Evolutionary conservation across 2,888 invertebrate genomes (phyloP).

Genomic region (Desoria tigrina): DNA sequence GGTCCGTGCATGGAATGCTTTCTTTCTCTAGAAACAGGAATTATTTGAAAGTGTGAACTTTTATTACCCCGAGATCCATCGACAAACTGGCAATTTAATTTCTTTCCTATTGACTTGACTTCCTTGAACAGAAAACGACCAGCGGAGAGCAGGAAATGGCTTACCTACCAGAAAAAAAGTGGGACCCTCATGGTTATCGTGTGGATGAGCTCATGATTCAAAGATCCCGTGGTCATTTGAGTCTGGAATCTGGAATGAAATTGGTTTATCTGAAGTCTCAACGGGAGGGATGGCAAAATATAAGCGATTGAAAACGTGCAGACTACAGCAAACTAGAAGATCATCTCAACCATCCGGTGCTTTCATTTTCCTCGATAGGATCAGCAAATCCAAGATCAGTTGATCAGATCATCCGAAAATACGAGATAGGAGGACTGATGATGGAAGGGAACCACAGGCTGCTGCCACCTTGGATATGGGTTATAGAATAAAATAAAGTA

Average conservation of each 20-base stretch:
- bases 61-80: too few species aligned
- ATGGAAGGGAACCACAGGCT: background rate
- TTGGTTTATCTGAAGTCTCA: conserved; percentile 1
- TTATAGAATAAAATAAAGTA: background rate
- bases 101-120: too few species aligned
- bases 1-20: too few species aligned
- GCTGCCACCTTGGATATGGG: background rate
- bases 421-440: background rate
- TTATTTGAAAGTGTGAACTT: too few species aligned
- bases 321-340: conserved; percentile 20
- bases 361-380: conserved; percentile 27
- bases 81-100: too few species aligned
- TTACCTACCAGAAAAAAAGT: too few species aligned
- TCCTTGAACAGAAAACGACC: too few species aligned
- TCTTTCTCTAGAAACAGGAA: too few species aligned
- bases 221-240: background rate
- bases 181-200: too few species aligned
- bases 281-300: background rate
- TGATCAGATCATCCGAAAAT: conserved; percentile 3
- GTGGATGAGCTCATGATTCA: too few species aligned
- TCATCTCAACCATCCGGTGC: conserved; percentile 31
- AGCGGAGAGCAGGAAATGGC: too few species aligned
- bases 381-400: conserved; percentile 26
- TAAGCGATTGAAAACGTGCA: conserved; percentile 28
- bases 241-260: conserved; percentile 1